Percentiles rank a stretch among this genome's conserved stretches.
Conservation (phyloP, 2,797 vertebrate genomes). For the Ptychadena robeensis region DNA sequence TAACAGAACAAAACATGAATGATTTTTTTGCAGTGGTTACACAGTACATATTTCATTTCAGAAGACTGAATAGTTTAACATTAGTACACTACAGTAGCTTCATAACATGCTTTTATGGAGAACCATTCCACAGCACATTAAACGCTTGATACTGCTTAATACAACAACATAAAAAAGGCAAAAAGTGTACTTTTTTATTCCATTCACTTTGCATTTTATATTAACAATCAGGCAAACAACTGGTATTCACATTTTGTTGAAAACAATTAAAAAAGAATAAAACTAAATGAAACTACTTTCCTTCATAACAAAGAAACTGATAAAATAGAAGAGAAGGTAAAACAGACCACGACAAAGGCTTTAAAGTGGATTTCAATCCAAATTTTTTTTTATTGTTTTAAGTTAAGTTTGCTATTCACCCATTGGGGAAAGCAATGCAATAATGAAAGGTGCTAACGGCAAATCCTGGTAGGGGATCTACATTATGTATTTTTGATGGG, state of each 20-base stretch:
- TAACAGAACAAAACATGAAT: constrained; percentile 76
- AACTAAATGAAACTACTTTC: constrained; percentile 65
- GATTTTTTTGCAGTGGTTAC: constrained; percentile 77
- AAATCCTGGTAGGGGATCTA: background rate
- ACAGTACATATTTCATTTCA: constrained; percentile 76
- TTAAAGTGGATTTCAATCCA: background rate
- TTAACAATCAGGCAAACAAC: constrained; percentile 66
- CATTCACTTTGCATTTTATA: constrained; percentile 66
- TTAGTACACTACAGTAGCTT: constrained; percentile 74
- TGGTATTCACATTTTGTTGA: constrained; percentile 61
- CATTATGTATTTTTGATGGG: too few species aligned
- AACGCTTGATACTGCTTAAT: constrained; percentile 70
- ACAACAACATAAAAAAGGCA: constrained; percentile 71
- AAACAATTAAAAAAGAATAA: constrained; percentile 19
- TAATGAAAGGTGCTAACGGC: background rate
- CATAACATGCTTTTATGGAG: constrained; percentile 79
- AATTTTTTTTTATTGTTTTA: background rate
- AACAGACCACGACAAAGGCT: constrained; percentile 8
- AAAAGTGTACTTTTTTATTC: constrained; percentile 69
- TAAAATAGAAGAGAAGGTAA: background rate
- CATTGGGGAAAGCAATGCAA: background rate
- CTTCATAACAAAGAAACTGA: constrained; percentile 46
- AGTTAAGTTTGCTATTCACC: background rate
- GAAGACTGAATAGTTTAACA: constrained; percentile 76
- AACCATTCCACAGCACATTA: constrained; percentile 73